These are phyloP conservation scores for Dasypogon diadema DNA, from an alignment of 2,888 invertebrate genomes.

Conservation along the genomic window DNA sequence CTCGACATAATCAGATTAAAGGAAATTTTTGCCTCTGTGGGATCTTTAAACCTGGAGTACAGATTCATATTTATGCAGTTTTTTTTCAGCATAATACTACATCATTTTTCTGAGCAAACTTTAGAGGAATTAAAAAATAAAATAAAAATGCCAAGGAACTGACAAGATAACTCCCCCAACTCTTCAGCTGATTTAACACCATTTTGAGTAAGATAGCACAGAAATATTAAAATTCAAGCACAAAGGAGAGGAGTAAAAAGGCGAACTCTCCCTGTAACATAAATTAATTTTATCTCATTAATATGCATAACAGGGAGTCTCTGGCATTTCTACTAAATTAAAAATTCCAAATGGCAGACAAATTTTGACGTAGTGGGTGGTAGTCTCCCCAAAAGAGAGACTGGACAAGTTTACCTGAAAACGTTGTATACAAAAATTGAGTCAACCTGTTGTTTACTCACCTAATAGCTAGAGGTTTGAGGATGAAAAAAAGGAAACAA, in stretches of 20 bases:
- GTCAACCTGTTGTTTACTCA: constrained; percentile 38
- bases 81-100: no score
- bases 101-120: no score
- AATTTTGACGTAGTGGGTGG: constrained; percentile 19
- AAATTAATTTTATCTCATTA: constrained; percentile 54
- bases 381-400: neutral
- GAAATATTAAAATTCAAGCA: constrained; percentile 21
- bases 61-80: no score
- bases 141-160: neutral
- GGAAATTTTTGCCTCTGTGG: no score
- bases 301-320: constrained; percentile 51
- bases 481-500: constrained; percentile 13
- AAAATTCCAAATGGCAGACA: constrained; percentile 51
- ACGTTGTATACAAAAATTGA: neutral
- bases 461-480: constrained; percentile 9
- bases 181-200: constrained; percentile 26
- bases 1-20: no score
- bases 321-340: constrained; percentile 49
- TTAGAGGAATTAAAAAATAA: no score
- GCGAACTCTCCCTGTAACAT: neutral
- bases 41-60: no score
- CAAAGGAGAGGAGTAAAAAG: neutral
- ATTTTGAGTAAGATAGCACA: constrained; percentile 31
- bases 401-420: constrained; percentile 28
- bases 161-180: constrained; percentile 14